Evolutionary conservation across 2,113 vertebrate species (phyloP).

Genomic region (Xenus cinereus): DNA sequence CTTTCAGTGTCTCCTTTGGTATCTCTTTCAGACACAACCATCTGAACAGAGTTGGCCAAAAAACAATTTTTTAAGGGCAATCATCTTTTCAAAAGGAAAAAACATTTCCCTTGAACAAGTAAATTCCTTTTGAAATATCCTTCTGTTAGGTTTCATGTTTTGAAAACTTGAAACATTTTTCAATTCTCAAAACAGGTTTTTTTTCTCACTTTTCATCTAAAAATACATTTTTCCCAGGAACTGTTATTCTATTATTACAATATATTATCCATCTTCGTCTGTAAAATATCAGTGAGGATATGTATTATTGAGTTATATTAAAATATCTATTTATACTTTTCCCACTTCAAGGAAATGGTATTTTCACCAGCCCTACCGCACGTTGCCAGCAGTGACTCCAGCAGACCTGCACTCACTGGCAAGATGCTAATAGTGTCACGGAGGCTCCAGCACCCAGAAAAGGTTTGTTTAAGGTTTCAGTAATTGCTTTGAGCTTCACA

Average conservation of each 20-base stretch:
- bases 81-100: background rate
- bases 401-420: background rate
- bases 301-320: background rate
- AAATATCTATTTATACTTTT: background rate
- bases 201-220: constrained; percentile 7
- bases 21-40: background rate
- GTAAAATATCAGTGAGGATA: background rate
- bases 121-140: background rate
- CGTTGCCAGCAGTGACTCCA: background rate
- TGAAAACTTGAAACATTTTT: background rate
- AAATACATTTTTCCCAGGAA: constrained; percentile 5
- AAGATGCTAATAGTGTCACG: background rate
- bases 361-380: background rate
- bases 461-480: background rate
- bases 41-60: background rate
- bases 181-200: background rate
- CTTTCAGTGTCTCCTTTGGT: background rate
- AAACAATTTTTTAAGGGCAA: background rate
- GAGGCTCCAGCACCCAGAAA: background rate
- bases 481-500: constrained; percentile 20
- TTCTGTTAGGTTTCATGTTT: background rate
- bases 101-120: background rate
- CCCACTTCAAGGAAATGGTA: background rate
- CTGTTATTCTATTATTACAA: background rate
- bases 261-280: background rate